phyloP scores from a whole-genome alignment of 2,113 vertebrate genomes.

The Emydura subglobosa region DNA sequence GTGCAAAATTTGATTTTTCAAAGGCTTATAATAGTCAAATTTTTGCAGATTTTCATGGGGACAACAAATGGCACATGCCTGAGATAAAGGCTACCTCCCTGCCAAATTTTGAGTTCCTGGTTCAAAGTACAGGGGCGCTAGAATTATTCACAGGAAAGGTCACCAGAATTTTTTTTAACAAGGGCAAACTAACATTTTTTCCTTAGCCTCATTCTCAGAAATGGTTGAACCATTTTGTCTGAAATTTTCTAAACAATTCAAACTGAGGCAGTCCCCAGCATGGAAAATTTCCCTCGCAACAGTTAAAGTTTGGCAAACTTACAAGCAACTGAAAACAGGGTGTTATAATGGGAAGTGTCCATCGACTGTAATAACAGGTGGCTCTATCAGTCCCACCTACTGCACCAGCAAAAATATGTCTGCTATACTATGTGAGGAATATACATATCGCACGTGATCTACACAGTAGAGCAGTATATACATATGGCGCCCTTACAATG shows the following conservation, averaged over 20 bases:
- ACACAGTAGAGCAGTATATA: slow-evolving; percentile 4
- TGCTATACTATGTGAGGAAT: slow-evolving; percentile 5
- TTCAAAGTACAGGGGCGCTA: neutral
- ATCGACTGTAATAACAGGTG: slow-evolving; percentile 8
- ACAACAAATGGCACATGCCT: neutral
- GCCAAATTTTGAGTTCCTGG: neutral
- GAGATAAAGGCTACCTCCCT: neutral
- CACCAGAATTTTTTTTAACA: neutral
- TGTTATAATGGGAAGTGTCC: neutral
- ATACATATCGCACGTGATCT: neutral
- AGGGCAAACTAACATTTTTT: neutral
- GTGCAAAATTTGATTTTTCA: neutral
- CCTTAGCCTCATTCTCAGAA: neutral
- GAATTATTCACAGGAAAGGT: neutral
- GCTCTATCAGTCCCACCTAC: neutral
- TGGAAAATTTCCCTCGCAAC: slow-evolving; percentile 5
- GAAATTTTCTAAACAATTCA: neutral
- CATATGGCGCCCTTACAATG: neutral
- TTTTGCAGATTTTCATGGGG: neutral
- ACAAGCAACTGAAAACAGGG: neutral
- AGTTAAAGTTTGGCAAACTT: neutral
- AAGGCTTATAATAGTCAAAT: neutral
- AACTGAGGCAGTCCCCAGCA: neutral
- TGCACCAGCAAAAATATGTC: neutral
- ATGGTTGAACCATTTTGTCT: neutral